Evolutionary conservation across 1,140 invertebrate species (phyloP).

Genomic region (Drosophila tani): DNA sequence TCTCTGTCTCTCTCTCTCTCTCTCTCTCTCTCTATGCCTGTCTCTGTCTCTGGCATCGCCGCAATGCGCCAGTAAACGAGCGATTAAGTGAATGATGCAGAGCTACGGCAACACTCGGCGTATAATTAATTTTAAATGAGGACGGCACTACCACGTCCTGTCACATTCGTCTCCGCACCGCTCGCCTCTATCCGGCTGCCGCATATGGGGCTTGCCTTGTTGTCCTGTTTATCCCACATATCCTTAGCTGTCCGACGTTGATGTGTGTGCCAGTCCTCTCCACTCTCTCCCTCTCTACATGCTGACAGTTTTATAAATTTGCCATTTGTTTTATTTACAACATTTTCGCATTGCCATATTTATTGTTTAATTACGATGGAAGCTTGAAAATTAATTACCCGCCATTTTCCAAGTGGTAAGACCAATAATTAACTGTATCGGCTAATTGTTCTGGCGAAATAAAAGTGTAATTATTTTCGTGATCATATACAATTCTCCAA

Average conservation of each 20-base stretch:
- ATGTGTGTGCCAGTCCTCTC: constrained; percentile 8
- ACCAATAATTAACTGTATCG: constrained; percentile 63
- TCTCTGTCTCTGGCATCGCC: background rate
- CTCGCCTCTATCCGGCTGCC: background rate
- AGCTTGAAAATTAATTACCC: constrained; percentile 68
- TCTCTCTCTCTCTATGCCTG: background rate
- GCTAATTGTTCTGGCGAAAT: constrained; percentile 43
- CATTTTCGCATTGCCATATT: constrained; percentile 57
- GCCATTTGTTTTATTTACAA: constrained; percentile 47
- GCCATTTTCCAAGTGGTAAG: constrained; percentile 13
- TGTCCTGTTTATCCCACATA: constrained; percentile 46
- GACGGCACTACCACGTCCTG: constrained; percentile 53
- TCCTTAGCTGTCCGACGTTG: constrained; percentile 45
- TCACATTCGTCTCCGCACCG: constrained; percentile 27
- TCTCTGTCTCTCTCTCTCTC: background rate
- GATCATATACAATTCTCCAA: constrained; percentile 2
- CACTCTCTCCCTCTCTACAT: constrained; percentile 9
- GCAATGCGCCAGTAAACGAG: constrained; percentile 64
- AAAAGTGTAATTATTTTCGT: constrained; percentile 37
- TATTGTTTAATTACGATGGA: constrained; percentile 73
- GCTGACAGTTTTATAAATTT: constrained; percentile 61
- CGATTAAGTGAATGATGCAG: constrained; percentile 76
- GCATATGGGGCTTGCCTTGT: constrained; percentile 22
- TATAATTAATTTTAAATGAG: constrained; percentile 81
- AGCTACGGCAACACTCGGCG: constrained; percentile 70